These are phyloP conservation scores for Ramphastos sulfuratus DNA, from an alignment of 2,113 vertebrate genomes.

Conservation along the genomic window DNA sequence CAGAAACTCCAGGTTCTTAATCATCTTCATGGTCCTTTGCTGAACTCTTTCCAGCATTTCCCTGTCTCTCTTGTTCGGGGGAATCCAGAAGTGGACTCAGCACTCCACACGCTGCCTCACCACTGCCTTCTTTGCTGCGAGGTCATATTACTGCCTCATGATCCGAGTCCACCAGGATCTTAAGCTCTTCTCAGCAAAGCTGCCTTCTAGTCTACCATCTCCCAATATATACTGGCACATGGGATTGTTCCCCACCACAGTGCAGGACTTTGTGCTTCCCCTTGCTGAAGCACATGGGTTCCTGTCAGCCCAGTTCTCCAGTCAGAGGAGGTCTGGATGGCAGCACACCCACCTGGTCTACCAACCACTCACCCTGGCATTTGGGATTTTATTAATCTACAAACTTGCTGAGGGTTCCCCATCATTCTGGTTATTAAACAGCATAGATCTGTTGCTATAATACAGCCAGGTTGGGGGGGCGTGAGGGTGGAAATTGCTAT, in stretches of 20 bases:
- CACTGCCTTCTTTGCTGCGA: background rate
- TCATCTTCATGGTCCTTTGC: background rate
- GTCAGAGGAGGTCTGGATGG: background rate
- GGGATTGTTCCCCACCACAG: rapidly evolving
- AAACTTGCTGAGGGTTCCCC: background rate
- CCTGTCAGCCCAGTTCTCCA: too few species aligned
- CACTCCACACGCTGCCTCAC: background rate
- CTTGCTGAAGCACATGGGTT: background rate
- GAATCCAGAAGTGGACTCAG: background rate
- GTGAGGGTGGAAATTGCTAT: rapidly evolving
- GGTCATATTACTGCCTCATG: background rate
- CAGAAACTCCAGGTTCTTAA: background rate
- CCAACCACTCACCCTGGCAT: background rate
- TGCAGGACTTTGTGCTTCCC: background rate
- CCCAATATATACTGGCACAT: background rate
- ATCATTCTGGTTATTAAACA: background rate
- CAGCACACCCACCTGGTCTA: background rate
- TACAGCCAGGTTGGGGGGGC: background rate
- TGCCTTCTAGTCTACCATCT: background rate
- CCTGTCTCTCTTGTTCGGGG: background rate
- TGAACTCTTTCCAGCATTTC: background rate
- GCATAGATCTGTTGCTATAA: background rate
- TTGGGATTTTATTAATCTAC: background rate
- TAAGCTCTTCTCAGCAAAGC: background rate
- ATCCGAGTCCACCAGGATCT: background rate